These are phyloP conservation scores for Himantopus leucocephalus DNA, from an alignment of 2,113 vertebrate genomes.

Conservation along the genomic window DNA sequence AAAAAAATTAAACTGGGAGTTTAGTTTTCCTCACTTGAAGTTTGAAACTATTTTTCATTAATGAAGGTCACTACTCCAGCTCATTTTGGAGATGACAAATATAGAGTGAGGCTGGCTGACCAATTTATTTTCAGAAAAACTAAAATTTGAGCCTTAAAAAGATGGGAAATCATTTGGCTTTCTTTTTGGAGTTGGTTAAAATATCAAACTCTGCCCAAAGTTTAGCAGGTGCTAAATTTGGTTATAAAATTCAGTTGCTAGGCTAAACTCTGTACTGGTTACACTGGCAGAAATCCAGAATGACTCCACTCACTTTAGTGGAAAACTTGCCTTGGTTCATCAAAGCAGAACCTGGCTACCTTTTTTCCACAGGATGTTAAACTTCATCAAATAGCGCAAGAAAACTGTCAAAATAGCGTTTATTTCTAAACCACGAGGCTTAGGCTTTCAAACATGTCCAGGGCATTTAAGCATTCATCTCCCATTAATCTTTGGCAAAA, in stretches of 20 bases:
- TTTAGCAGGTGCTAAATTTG: constrained; percentile 21
- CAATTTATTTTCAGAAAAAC: constrained; percentile 32
- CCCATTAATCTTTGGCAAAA: background rate
- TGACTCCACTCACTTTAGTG: background rate
- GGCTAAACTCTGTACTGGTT: background rate
- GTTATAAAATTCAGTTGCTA: background rate
- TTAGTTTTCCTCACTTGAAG: constrained; percentile 27
- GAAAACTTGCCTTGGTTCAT: background rate
- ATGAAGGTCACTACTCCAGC: constrained; percentile 35
- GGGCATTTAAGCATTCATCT: background rate
- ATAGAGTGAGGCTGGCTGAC: background rate
- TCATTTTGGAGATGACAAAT: constrained; percentile 26
- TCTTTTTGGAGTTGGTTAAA: background rate
- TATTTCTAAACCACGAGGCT: background rate
- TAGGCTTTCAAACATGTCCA: background rate
- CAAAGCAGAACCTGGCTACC: background rate
- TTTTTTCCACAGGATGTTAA: background rate
- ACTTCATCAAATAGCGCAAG: background rate
- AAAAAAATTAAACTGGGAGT: background rate
- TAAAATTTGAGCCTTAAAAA: background rate
- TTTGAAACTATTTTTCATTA: constrained; percentile 24
- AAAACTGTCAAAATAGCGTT: background rate
- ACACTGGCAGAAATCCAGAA: background rate
- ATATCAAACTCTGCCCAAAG: background rate
- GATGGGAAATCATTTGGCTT: background rate